phyloP scores from a whole-genome alignment of 2,888 invertebrate genomes.

The Ethmia dodecea region DNA sequence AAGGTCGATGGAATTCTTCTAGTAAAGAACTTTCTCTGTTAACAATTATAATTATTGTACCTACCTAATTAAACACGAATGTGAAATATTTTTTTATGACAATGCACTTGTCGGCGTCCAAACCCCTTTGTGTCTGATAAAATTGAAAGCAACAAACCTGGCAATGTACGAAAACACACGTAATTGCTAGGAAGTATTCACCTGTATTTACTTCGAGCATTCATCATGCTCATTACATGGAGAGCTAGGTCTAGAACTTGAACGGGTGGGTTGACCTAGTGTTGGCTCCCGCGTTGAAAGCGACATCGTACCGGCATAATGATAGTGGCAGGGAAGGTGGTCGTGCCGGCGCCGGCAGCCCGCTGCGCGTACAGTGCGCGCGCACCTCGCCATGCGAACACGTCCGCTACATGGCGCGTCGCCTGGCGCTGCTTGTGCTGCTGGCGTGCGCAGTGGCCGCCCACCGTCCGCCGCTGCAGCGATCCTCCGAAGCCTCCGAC shows the following conservation, averaged over 20 bases:
- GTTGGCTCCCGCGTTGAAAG: slow-evolving; percentile 56
- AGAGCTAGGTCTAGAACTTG: slow-evolving; percentile 20
- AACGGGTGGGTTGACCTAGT: slow-evolving; percentile 56
- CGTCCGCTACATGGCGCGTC: slow-evolving; percentile 72
- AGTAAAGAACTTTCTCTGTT: too few species aligned
- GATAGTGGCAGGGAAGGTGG: slow-evolving; percentile 62
- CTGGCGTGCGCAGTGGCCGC: slow-evolving; percentile 55
- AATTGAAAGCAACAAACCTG: too few species aligned
- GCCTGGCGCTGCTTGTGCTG: slow-evolving; percentile 71
- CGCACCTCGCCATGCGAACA: slow-evolving; percentile 75
- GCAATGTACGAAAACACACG: too few species aligned
- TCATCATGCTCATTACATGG: slow-evolving; percentile 20
- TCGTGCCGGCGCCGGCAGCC: slow-evolving; percentile 31
- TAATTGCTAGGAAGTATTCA: too few species aligned
- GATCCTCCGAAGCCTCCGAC: slow-evolving; percentile 34
- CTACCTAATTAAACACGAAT: too few species aligned
- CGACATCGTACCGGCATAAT: slow-evolving; percentile 54
- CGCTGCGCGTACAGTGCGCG: slow-evolving; percentile 58
- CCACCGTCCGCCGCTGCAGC: slow-evolving; percentile 37
- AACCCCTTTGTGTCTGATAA: too few species aligned
- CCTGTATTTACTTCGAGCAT: slow-evolving; percentile 1
- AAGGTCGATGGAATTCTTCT: too few species aligned
- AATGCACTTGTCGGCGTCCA: too few species aligned
- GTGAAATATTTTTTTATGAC: too few species aligned
- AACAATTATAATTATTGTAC: too few species aligned